Conservation (phyloP, 2,113 vertebrate genomes). For the Burhinus bistriatus region DNA sequence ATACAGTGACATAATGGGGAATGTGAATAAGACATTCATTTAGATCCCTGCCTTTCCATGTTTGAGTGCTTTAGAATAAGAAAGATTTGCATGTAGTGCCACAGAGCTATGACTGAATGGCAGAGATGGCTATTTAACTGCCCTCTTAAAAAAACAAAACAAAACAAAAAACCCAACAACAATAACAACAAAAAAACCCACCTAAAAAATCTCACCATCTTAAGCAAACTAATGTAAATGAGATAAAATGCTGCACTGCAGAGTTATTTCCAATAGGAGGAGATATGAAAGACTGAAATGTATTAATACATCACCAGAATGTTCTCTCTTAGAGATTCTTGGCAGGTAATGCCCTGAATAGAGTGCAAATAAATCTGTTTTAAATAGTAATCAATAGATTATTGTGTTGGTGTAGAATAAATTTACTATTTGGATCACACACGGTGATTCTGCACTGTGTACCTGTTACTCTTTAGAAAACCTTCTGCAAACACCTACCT, state of each 20-base stretch:
- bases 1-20: background rate
- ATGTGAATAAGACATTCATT: background rate
- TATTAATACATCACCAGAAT: background rate
- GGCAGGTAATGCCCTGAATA: background rate
- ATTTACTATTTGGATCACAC: background rate
- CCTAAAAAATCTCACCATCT: background rate
- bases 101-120: background rate
- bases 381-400: slow-evolving; percentile 8
- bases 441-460: background rate
- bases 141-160: background rate
- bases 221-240: background rate
- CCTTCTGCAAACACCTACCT: background rate
- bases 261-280: background rate
- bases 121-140: background rate
- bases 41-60: background rate
- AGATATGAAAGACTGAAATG: background rate
- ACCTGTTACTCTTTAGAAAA: background rate
- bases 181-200: no score
- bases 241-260: background rate
- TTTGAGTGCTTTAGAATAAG: background rate
- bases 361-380: background rate
- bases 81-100: background rate
- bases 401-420: background rate
- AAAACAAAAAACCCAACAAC: background rate
- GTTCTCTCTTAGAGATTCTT: background rate